phyloP scores from a whole-genome alignment of 2,888 invertebrate genomes.

The Stegana nigrithorax region DNA sequence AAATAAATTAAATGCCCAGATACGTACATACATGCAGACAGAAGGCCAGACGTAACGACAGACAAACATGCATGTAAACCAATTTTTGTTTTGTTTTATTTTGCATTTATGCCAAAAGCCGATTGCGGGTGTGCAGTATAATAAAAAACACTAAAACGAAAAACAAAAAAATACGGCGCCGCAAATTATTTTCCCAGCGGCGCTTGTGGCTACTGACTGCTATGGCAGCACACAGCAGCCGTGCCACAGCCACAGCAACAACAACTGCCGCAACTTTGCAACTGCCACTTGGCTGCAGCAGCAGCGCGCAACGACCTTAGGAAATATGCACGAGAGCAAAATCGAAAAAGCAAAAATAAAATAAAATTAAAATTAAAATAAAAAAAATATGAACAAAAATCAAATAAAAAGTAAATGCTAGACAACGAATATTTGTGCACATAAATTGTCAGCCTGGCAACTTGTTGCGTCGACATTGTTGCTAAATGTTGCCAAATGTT shows the following conservation, averaged over 20 bases:
- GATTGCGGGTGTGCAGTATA: slow-evolving; percentile 42
- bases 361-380: too few relatives aligned
- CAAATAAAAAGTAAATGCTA: too few relatives aligned
- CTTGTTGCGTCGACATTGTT: slow-evolving; percentile 40
- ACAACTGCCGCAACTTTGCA: not conserved
- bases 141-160: slow-evolving; percentile 25
- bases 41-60: too few relatives aligned
- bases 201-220: slow-evolving; percentile 48
- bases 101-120: not conserved
- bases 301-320: slow-evolving; percentile 62
- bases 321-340: slow-evolving; percentile 56
- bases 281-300: slow-evolving; percentile 34
- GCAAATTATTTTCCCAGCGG: slow-evolving; percentile 46
- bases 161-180: slow-evolving; percentile 16
- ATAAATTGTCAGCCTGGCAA: too few relatives aligned
- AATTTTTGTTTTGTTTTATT: not conserved
- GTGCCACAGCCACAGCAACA: slow-evolving; percentile 24
- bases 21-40: too few relatives aligned
- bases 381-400: too few relatives aligned
- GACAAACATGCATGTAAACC: slow-evolving; percentile 3
- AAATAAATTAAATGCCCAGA: slow-evolving; percentile 9
- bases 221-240: too few relatives aligned
- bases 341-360: too few relatives aligned
- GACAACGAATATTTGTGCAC: too few relatives aligned
- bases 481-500: slow-evolving; percentile 39